Percentiles rank a stretch among this genome's conserved stretches.
Conservation (phyloP, 2,888 invertebrate species). For the Oegoconia quadripuncta region DNA sequence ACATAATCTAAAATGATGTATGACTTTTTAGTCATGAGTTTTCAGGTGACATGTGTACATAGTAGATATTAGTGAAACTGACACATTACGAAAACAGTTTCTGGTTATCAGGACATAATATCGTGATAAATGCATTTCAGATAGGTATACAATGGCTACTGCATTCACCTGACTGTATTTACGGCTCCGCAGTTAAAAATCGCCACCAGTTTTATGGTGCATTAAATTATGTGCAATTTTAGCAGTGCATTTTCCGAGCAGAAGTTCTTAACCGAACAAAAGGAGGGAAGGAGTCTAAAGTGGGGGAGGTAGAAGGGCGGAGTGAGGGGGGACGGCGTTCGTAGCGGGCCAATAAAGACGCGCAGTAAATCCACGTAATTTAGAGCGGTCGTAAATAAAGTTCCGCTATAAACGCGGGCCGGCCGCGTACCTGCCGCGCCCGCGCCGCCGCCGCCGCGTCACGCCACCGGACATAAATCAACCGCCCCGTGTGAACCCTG, state of each 20-base stretch:
- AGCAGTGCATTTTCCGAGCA: constrained; percentile 44
- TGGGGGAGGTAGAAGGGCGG: constrained; percentile 44
- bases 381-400: constrained; percentile 76
- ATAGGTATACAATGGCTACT: not conserved
- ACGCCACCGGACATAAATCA: constrained; percentile 44
- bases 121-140: not conserved
- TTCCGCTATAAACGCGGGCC: constrained; percentile 71
- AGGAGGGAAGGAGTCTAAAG: constrained; percentile 39
- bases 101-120: too few species aligned
- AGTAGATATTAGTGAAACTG: not conserved
- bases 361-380: constrained; percentile 78
- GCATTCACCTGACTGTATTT: constrained; percentile 21
- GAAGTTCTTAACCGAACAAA: constrained; percentile 42
- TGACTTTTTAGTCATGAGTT: constrained; percentile 3
- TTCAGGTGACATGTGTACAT: not conserved
- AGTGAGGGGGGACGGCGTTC: constrained; percentile 42
- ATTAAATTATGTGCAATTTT: constrained; percentile 50
- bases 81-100: too few species aligned
- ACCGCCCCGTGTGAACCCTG: constrained; percentile 51
- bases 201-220: constrained; percentile 44
- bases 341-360: constrained; percentile 74
- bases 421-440: constrained; percentile 65
- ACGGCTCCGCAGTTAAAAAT: constrained; percentile 24
- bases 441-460: constrained; percentile 36
- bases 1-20: not conserved